Base-by-base conservation (phyloP, 2,888 invertebrate genomes). In the Cryptops parisi region DNA sequence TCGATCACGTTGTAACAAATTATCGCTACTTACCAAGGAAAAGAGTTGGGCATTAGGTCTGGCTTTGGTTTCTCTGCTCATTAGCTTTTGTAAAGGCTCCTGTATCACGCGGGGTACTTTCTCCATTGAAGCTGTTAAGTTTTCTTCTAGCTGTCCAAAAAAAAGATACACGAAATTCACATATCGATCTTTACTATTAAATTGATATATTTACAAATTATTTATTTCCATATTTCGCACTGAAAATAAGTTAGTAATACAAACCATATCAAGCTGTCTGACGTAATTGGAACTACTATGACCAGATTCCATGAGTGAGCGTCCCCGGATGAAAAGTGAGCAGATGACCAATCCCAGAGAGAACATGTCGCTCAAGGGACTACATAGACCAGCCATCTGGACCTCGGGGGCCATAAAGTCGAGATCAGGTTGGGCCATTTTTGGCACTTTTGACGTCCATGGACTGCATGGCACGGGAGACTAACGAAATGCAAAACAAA, bases 381-480 rank as follows among this genome's bases (percentile, higher is more conserved):
- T 87, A 72, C 84, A 85, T 47, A 78, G 76, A 24, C 85, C 84
- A 62, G 78, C 79, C 24, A 79, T 77, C 71, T 96, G 93, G 43
- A 86, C 81, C 74, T 98, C 97, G 1, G 97, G 97, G 51, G 97
- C 96, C 82, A 76, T 62, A 66, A 81, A 97, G 71, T 97, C 94
- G 58, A 97, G 77, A 72, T 89, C 86, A 0, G 96, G 93, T 70
- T 98, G 97, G 4, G 84, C 82, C 77, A 90, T 82, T 72, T 88
- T 90, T 1, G 94, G 83, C 55, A 84, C 74, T 65, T 90, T 82
- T 58, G 86, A 83, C 40, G 90, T 90, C 90, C 93, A 97, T 0
- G 89, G 82, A 59, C 82, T 80, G 64, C 87, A 84, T 2, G 79
- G 71, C 60, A 88, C 79, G 60, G 81, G 79, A 64, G 73, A 86